Base-by-base conservation (phyloP, 64 coral and sea anemone species). In the Orbicella faveolata region DNA sequence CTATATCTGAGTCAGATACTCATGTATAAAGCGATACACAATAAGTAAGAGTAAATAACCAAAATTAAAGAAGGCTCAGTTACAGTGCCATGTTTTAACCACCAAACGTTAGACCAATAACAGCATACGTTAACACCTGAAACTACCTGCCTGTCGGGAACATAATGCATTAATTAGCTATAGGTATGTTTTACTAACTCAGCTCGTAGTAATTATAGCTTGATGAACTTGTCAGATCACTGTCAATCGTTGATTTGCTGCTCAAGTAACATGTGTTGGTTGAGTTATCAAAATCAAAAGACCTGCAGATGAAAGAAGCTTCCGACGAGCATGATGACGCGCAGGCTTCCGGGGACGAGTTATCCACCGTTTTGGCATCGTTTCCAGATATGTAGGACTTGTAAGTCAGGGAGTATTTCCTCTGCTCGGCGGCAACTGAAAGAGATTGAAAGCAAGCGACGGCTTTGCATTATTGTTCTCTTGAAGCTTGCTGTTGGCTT, bases 201-300 rank as follows among this genome's bases (percentile, higher is more conserved):
- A 96, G 11, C 68, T 96, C 92, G 63, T 83, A 96, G 36, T 83
- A 94, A 26, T 87, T 79, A 73, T 63, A 74, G 23, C n/a, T 63
- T 3, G 70, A n/a, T 17, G 87, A 61, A 53, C 14, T 64, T 13
- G 52, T 15, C 54, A 88, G 57, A 12, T 66, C 33, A 18, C 53
- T 63, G 44, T 96, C 64, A 68, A 75, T n/a, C 13, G 95, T 65
- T 10, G 91, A 91, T 34, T 81, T 83, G 25, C 70, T 10, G 75
- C 95, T 96, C 62, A 96, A 52, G 17, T 15, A 76, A 63, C 95
- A 96, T 73, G 53, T 90, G 21, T 75, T 74, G 63, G 77, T 65
- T 20, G 59, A 77, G 33, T 90, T 96, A 54, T 88, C 83, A 68
- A 94, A 96, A 48, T 96, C 92, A 88, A 96, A 96, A 4, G 95